phyloP scores from a whole-genome alignment of 2,888 invertebrate species.

The Eurois occulta region DNA sequence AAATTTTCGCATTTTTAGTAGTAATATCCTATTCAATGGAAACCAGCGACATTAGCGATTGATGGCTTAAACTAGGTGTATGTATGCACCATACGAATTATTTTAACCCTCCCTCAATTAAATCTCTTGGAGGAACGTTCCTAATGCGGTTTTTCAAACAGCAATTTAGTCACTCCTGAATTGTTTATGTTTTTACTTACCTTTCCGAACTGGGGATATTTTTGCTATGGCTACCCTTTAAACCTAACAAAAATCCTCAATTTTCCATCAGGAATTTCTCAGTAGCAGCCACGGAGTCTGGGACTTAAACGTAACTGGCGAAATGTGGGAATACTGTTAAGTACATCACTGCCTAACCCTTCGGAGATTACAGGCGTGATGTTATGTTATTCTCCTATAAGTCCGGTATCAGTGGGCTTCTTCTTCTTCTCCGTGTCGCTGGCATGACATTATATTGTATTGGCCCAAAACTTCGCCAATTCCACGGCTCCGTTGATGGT shows the following conservation, averaged over 20 bases:
- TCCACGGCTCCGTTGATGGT: background rate
- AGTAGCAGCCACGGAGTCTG: too few species aligned
- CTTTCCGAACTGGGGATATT: background rate
- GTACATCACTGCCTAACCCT: too few species aligned
- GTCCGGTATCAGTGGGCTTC: too few species aligned
- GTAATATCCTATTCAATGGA: background rate
- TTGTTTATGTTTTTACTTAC: background rate
- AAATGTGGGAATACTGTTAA: too few species aligned
- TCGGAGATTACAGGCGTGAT: too few species aligned
- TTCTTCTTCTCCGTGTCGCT: background rate
- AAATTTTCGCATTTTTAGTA: background rate
- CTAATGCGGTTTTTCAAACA: background rate
- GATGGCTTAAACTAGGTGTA: background rate
- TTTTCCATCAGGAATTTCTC: too few species aligned
- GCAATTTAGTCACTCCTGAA: background rate
- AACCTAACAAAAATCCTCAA: background rate
- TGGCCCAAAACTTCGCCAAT: background rate
- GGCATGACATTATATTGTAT: too few species aligned
- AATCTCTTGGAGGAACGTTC: too few species aligned
- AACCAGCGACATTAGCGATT: background rate
- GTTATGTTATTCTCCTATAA: too few species aligned
- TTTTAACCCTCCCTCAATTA: background rate
- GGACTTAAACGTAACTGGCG: too few species aligned
- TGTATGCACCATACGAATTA: background rate
- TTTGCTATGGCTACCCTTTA: background rate